phyloP scores from a whole-genome alignment of 2,797 vertebrate species.

The Danio albolineatus region DNA sequence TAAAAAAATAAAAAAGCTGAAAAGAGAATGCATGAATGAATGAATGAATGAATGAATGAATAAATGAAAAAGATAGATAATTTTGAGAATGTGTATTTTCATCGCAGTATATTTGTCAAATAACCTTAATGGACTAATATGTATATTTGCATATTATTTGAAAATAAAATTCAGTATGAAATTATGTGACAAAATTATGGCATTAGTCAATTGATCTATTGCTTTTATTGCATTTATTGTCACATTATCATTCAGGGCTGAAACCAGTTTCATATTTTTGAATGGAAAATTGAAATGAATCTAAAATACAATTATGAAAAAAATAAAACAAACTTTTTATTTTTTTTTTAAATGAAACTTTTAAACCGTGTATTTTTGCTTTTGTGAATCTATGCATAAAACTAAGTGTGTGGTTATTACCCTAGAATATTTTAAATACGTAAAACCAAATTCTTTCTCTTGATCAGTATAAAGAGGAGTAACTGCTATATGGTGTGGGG shows the following conservation, averaged over 20 bases:
- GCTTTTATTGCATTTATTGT: not conserved
- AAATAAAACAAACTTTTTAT: not conserved
- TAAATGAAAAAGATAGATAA: too few relatives aligned
- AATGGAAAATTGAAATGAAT: not conserved
- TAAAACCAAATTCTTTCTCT: not conserved
- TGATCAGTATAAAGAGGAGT: slow-evolving; percentile 91
- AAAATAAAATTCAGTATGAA: not conserved
- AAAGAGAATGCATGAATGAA: too few relatives aligned
- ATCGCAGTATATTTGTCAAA: too few relatives aligned
- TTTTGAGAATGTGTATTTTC: too few relatives aligned
- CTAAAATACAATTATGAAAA: not conserved
- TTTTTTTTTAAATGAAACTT: too few relatives aligned
- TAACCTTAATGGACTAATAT: too few relatives aligned
- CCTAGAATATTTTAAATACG: not conserved
- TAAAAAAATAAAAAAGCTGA: too few relatives aligned
- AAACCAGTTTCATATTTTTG: not conserved
- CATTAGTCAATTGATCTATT: not conserved
- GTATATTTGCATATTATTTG: not conserved
- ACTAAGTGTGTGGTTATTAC: not conserved
- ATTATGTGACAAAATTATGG: not conserved
- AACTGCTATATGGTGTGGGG: slow-evolving; percentile 98
- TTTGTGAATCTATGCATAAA: not conserved
- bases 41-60: too few relatives aligned
- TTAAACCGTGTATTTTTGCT: too few relatives aligned
- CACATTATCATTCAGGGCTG: not conserved